A percentile compares a stretch with the other conserved stretches of the same genome.
Evolutionary conservation across 2,113 vertebrate species (phyloP).

Genomic region (Lophochroa leadbeateri): DNA sequence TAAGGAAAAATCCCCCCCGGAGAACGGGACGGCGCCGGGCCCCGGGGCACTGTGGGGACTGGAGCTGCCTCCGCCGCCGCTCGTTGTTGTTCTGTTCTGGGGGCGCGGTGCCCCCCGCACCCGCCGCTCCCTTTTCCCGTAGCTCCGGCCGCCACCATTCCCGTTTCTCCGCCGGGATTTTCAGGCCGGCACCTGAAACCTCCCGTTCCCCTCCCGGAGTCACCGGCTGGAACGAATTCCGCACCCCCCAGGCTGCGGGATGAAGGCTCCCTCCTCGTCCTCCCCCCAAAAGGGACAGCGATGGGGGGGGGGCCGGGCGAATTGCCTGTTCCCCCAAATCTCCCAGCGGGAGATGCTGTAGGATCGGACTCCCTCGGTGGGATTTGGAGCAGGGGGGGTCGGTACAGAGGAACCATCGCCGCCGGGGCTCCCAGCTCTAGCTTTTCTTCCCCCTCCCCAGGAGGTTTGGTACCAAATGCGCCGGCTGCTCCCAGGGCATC

Average conservation of each 20-base stretch:
- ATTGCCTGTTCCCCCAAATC: not conserved
- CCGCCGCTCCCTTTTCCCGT: not conserved
- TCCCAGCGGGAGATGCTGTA: not conserved
- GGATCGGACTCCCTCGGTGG: not conserved
- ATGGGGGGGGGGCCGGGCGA: not conserved
- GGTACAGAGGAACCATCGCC: not conserved
- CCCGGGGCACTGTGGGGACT: not conserved
- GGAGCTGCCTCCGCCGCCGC: not conserved
- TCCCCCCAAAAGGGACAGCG: not conserved
- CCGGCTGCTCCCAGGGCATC: slow-evolving; percentile 94
- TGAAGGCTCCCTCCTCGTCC: not conserved
- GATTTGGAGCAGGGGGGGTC: not conserved
- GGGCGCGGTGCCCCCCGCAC: not conserved
- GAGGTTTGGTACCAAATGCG: slow-evolving; percentile 96
- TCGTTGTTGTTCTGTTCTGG: not conserved
- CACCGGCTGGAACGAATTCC: not conserved
- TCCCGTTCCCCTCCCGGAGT: not conserved
- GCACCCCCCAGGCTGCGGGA: not conserved
- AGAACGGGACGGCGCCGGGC: not conserved
- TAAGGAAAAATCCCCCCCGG: not conserved
- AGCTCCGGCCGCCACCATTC: not conserved
- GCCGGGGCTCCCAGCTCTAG: not conserved
- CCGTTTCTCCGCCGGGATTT: not conserved
- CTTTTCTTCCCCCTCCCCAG: slow-evolving; percentile 65
- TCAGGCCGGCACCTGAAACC: not conserved